A percentile compares a stretch with the other conserved stretches of the same genome.
phyloP scores from a whole-genome alignment of 1,140 invertebrate species.

The Zaprionus lachaisei region DNA sequence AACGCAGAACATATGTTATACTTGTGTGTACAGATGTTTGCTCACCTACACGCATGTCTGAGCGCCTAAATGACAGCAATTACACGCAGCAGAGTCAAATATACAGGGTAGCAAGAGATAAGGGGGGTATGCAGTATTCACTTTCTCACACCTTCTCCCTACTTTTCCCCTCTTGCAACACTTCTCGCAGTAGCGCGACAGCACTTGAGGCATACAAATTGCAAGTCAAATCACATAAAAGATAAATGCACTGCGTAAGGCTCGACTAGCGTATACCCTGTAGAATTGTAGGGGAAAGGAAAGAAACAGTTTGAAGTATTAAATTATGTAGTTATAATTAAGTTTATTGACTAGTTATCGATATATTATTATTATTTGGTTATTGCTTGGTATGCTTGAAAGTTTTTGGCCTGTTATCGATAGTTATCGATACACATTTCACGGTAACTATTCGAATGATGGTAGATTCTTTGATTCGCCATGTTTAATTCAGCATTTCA shows the following conservation, averaged over 20 bases:
- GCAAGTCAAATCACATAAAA: slow-evolving; percentile 60
- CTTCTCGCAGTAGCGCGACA: background rate
- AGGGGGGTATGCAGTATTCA: background rate
- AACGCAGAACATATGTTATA: background rate
- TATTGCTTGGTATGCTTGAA: too few species aligned
- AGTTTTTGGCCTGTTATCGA: too few species aligned
- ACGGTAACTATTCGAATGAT: too few species aligned
- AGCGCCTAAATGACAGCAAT: slow-evolving; percentile 70
- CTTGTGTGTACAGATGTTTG: background rate
- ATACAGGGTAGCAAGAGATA: slow-evolving; percentile 26
- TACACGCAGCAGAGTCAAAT: slow-evolving; percentile 47
- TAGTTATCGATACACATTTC: background rate
- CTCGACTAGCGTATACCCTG: background rate
- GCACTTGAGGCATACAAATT: slow-evolving; percentile 42
- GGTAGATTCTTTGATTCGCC: too few species aligned
- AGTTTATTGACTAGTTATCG: too few species aligned
- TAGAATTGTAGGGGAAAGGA: background rate
- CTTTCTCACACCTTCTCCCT: background rate
- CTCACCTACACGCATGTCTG: slow-evolving; percentile 6
- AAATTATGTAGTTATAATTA: background rate
- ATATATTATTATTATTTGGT: too few species aligned
- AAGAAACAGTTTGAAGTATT: background rate
- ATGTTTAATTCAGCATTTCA: background rate
- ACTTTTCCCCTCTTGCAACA: slow-evolving; percentile 14
- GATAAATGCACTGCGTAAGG: background rate